Evolutionary conservation across 2,113 vertebrate species (phyloP), one percentile per base, ranked within the genome.

Genomic region (Andinoacara biseriatus): DNA sequence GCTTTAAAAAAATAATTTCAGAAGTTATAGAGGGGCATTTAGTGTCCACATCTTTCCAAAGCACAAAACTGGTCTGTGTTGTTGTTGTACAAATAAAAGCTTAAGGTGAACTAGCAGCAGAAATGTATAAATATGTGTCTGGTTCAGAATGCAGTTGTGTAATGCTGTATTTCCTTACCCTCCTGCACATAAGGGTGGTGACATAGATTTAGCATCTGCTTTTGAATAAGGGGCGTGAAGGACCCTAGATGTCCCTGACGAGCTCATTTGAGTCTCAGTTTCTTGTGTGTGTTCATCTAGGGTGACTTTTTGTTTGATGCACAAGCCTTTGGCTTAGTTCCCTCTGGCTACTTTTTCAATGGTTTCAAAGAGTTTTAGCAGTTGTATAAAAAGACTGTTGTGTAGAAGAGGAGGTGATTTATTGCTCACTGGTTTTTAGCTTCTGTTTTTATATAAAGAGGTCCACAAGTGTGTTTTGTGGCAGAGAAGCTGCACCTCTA

Each of bases 211-310:
- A 82, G 31, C 40, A 5, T 60, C 52, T 74, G 74, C 76, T 62
- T 18, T 69, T 78, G 54, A 79, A 58, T 58, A 61, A 76, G 56
- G 33, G 46, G 61, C 57, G 57, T 59, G 81, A 49, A 77, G 72
- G 76, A 81, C 77, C 86, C 65, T 74, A 84, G 62, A 85, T 67
- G 88, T 87, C 75, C 89, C 83, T 63, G 72, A 80, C 78, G 31
- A 87, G 79, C 86, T 87, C 54, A 91, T 89, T 91, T 88, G 56
- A 88, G 86, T 78, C 79, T 61, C 10, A 14, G 18, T 65, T 58
- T 67, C 84, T 82, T 88, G 75, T 72, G 67, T 29, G 9, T 18
- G 76, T 81, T 79, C 57, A 62, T 81, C 60, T 33, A 65, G 67
- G 58, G 76, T 72, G 76, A 80, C 78, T 80, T 87, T 38, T 76